A percentile compares a stretch with the other conserved stretches of the same genome.
Evolutionary conservation across 2,113 vertebrate species (phyloP).

Genomic region (Elephas maximus): DNA sequence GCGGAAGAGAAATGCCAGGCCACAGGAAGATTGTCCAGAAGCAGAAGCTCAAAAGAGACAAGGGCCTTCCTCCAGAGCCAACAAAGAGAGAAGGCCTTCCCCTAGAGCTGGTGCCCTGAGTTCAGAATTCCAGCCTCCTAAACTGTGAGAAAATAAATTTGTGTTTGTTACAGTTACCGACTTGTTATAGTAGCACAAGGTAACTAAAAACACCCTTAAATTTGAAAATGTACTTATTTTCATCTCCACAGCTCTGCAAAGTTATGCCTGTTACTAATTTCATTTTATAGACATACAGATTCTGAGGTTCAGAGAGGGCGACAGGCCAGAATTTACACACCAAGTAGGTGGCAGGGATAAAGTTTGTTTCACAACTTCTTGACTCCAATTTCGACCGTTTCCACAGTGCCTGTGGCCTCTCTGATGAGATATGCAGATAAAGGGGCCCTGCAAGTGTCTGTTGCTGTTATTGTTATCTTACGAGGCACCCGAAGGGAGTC

Average conservation of each 20-base stretch:
- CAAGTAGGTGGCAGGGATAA: background rate
- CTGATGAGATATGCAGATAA: slow-evolving; percentile 21
- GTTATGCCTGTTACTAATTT: background rate
- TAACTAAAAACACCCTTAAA: background rate
- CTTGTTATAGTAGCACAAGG: too few relatives aligned
- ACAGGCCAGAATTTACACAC: background rate
- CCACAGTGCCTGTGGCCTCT: background rate
- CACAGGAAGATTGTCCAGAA: too few relatives aligned
- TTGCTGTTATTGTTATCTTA: slow-evolving; percentile 26
- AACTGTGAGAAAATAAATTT: too few relatives aligned
- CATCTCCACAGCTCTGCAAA: background rate
- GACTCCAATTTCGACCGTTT: background rate
- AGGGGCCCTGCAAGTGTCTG: background rate
- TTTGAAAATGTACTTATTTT: slow-evolving; percentile 23
- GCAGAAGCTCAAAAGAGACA: too few relatives aligned
- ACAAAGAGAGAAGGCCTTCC: too few relatives aligned
- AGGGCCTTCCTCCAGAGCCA: too few relatives aligned
- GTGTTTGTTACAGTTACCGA: too few relatives aligned
- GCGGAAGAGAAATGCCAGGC: too few relatives aligned
- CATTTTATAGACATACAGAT: slow-evolving; percentile 38
- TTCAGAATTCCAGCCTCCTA: too few relatives aligned
- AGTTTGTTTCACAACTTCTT: background rate
- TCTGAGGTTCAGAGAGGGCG: background rate
- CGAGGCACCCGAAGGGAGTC: slow-evolving; percentile 7
- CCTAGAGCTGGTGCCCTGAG: too few relatives aligned